phyloP scores from a whole-genome alignment of 1,140 invertebrate genomes.

The Drosophila gunungcola region DNA sequence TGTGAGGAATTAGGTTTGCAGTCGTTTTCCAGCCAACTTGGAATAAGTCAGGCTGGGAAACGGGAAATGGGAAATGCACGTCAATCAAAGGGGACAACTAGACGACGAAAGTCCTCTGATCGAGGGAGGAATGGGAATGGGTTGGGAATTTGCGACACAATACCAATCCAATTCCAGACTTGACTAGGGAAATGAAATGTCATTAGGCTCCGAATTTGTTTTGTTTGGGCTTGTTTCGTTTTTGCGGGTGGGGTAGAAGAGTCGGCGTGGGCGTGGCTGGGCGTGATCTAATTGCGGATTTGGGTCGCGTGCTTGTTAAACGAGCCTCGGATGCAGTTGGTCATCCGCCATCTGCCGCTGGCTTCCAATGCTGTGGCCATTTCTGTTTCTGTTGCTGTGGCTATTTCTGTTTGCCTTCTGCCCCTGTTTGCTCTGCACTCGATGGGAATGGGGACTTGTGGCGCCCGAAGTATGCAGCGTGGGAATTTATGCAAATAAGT shows the following conservation, averaged over 20 bases:
- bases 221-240: slow-evolving; percentile 25
- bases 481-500: slow-evolving; percentile 34
- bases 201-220: slow-evolving; percentile 38
- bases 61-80: neutral
- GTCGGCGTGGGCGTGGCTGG: slow-evolving; percentile 3
- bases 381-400: slow-evolving; percentile 1
- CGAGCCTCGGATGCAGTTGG: slow-evolving; percentile 29
- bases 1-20: neutral
- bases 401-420: neutral
- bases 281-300: slow-evolving; percentile 45
- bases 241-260: neutral
- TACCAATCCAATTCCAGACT: slow-evolving; percentile 20
- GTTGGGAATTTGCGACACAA: slow-evolving; percentile 14
- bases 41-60: neutral
- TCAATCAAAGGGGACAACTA: neutral
- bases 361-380: neutral
- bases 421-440: slow-evolving; percentile 25
- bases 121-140: neutral
- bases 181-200: slow-evolving; percentile 34
- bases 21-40: neutral
- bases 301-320: slow-evolving; percentile 17
- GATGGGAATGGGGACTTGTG: slow-evolving; percentile 11
- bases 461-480: slow-evolving; percentile 13
- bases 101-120: neutral
- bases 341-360: slow-evolving; percentile 3